Conservation (phyloP, 2,888 invertebrate species). For the Drosophila diplacantha region DNA sequence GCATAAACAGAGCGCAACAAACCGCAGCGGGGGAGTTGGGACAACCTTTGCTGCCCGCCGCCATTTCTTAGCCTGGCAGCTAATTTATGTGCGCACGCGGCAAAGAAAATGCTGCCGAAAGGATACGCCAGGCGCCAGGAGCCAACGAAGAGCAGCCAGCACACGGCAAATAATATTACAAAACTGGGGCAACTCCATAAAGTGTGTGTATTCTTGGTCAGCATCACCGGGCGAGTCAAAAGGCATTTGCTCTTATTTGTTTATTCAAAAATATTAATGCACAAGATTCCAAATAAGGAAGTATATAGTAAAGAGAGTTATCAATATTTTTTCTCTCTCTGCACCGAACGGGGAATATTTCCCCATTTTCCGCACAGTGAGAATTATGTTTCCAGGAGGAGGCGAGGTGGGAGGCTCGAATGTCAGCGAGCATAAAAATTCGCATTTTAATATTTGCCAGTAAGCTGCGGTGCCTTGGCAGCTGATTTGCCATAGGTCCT, state of each 20-base stretch:
- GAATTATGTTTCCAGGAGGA: conserved; percentile 51
- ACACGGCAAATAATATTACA: conserved; percentile 28
- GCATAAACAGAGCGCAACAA: conserved; percentile 68
- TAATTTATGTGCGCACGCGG: conserved; percentile 71
- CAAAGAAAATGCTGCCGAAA: conserved; percentile 61
- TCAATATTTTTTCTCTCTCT: not conserved
- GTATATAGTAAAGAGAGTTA: not conserved
- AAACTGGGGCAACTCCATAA: conserved; percentile 1
- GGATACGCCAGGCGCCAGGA: conserved; percentile 33
- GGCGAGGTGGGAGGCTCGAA: conserved; percentile 46
- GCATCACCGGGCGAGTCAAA: not conserved
- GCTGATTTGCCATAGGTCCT: conserved; percentile 60
- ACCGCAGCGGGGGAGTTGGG: conserved; percentile 53
- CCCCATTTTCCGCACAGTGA: conserved; percentile 53
- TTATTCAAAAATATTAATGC: not conserved
- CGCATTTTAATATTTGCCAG: conserved; percentile 73
- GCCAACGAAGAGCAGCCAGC: conserved; percentile 17
- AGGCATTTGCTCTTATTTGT: not conserved
- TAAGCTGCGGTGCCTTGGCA: conserved; percentile 64
- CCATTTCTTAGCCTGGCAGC: conserved; percentile 71
- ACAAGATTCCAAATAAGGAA: not conserved
- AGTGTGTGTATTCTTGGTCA: not conserved
- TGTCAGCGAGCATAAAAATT: conserved; percentile 73
- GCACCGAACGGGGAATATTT: conserved; percentile 11
- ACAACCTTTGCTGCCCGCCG: conserved; percentile 64